A percentile compares a stretch with the other conserved stretches of the same genome.
phyloP scores from a whole-genome alignment of 2,888 invertebrate species.

The Tinea pellionella region DNA sequence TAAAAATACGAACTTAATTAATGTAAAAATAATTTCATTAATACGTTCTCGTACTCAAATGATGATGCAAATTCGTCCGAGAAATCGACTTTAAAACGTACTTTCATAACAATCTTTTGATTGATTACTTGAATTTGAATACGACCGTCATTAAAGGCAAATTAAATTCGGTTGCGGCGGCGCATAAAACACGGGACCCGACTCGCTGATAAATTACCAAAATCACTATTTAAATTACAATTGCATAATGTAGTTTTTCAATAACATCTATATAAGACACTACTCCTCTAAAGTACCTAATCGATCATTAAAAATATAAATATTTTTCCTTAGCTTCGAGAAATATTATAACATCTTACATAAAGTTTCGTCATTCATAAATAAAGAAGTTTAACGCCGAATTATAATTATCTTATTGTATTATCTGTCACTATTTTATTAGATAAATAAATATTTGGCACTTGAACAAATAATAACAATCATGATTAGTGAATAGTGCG shows the following conservation, averaged over 20 bases:
- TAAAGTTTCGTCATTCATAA: too few species aligned
- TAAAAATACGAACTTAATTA: neutral
- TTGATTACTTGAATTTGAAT: slow-evolving; percentile 67
- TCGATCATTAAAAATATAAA: slow-evolving; percentile 43
- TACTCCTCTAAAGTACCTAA: slow-evolving; percentile 20
- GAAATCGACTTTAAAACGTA: slow-evolving; percentile 52
- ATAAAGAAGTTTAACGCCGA: too few species aligned
- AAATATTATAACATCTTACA: neutral
- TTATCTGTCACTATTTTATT: too few species aligned
- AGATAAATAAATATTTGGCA: too few species aligned
- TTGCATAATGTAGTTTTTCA: slow-evolving; percentile 1
- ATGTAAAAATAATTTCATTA: neutral
- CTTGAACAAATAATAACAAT: too few species aligned
- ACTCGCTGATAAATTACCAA: slow-evolving; percentile 55
- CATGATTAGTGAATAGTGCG: too few species aligned
- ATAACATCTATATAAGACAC: neutral
- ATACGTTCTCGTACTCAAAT: slow-evolving; percentile 18
- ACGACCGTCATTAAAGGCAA: slow-evolving; percentile 58
- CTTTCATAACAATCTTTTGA: slow-evolving; percentile 65
- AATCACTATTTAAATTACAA: slow-evolving; percentile 12
- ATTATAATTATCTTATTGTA: too few species aligned
- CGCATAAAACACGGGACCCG: slow-evolving; percentile 53
- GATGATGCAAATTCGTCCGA: slow-evolving; percentile 60
- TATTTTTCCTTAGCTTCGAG: neutral
- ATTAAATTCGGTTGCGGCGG: slow-evolving; percentile 62